These are phyloP conservation scores for Pyrocephalus nanus DNA, from an alignment of 2,797 vertebrate species.

Conservation along the genomic window DNA sequence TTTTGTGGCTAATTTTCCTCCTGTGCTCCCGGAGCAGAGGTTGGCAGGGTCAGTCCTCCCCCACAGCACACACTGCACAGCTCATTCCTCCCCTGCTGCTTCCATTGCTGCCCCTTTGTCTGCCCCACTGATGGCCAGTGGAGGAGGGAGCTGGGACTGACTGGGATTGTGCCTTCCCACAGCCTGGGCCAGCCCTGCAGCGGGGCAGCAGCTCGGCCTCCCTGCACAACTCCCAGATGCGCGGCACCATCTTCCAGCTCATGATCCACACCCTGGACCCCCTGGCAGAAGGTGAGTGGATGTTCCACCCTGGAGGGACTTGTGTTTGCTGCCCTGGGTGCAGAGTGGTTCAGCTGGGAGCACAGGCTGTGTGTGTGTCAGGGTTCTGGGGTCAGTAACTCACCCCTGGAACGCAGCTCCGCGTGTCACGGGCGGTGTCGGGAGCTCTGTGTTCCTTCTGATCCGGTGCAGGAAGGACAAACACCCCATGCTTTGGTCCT, in stretches of 20 bases:
- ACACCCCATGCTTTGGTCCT: background rate
- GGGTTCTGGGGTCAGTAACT: background rate
- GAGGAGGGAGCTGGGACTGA: background rate
- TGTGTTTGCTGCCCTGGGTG: background rate
- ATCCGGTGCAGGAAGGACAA: fast-evolving
- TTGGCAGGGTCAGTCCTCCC: background rate
- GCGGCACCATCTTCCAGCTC: slow-evolving; percentile 92
- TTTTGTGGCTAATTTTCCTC: background rate
- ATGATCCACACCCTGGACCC: slow-evolving; percentile 96
- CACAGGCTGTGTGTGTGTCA: background rate
- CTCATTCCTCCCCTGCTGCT: background rate
- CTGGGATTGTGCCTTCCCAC: slow-evolving; percentile 51
- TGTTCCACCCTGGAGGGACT: background rate
- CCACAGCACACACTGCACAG: background rate
- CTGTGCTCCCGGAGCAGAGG: background rate
- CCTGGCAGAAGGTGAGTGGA: slow-evolving; percentile 87
- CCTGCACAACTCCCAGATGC: slow-evolving; percentile 94
- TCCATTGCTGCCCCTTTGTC: background rate
- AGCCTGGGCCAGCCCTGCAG: slow-evolving; percentile 85
- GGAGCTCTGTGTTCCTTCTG: background rate
- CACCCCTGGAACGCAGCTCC: background rate
- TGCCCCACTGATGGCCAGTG: background rate
- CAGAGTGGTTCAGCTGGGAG: background rate
- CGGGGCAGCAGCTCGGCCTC: slow-evolving; percentile 91
- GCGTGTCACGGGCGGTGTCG: background rate